A percentile compares a stretch with the other conserved stretches of the same genome.
phyloP scores from a whole-genome alignment of 2,797 vertebrate species.

The Phataginus tetradactyla region DNA sequence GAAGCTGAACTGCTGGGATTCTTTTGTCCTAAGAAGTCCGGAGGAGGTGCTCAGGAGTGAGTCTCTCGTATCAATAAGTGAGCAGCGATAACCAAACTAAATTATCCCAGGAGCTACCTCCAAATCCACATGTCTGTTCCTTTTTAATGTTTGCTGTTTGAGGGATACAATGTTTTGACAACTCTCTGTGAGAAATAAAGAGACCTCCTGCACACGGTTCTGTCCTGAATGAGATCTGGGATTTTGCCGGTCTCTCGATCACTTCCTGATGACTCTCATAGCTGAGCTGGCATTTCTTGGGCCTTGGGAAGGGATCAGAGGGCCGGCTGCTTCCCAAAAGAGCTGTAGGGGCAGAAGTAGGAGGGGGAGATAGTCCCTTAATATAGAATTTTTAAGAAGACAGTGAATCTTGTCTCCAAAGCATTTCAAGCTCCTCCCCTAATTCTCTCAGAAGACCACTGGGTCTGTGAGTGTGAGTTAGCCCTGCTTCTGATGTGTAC shows the following conservation, averaged over 20 bases:
- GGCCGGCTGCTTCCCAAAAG: constrained; percentile 77
- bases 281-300: constrained; percentile 78
- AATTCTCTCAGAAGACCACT: constrained; percentile 37
- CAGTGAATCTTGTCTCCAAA: constrained; percentile 27
- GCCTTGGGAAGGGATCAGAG: constrained; percentile 76
- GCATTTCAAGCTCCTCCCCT: constrained; percentile 9
- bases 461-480: constrained; percentile 17
- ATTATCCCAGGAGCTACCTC: neutral
- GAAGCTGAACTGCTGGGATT: constrained; percentile 48
- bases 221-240: constrained; percentile 66
- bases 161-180: constrained; percentile 70
- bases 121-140: neutral
- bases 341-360: constrained; percentile 55
- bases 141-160: neutral
- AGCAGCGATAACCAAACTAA: constrained; percentile 37
- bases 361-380: neutral
- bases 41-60: neutral
- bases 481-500: neutral
- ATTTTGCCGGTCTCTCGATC: constrained; percentile 67
- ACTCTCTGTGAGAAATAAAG: constrained; percentile 65
- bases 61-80: constrained; percentile 3
- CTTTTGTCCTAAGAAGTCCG: constrained; percentile 26
- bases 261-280: constrained; percentile 63
- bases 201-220: constrained; percentile 56
- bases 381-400: constrained; percentile 57